phyloP scores from a whole-genome alignment of 2,113 vertebrate genomes.

The Cnemophilus loriae region DNA sequence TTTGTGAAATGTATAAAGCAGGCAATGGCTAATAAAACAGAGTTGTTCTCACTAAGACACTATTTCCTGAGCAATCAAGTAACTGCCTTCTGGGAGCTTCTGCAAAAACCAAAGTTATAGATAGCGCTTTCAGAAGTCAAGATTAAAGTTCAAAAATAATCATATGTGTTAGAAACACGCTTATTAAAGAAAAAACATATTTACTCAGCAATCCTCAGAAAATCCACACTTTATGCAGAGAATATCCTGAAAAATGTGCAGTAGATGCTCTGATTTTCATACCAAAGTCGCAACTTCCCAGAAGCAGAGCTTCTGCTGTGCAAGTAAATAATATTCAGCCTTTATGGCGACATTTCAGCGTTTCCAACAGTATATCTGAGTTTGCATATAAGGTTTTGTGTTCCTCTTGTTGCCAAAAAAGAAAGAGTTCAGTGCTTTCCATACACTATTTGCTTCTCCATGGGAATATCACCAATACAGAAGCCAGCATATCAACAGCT shows the following conservation, averaged over 20 bases:
- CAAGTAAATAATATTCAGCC: neutral
- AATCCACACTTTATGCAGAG: neutral
- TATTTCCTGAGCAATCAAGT: neutral
- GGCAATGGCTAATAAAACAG: neutral
- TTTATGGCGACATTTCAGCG: neutral
- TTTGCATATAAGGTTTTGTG: neutral
- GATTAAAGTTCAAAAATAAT: neutral
- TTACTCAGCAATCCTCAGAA: neutral
- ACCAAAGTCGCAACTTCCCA: neutral
- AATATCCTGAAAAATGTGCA: neutral
- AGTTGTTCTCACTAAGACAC: neutral
- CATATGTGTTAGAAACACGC: neutral
- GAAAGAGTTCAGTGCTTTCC: neutral
- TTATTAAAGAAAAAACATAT: neutral
- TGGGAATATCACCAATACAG: neutral
- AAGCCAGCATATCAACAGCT: neutral
- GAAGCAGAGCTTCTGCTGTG: neutral
- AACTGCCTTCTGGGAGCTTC: neutral
- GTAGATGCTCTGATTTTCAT: neutral
- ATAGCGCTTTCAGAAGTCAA: neutral
- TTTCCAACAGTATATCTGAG: neutral
- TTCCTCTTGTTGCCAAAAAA: neutral
- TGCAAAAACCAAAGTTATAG: neutral
- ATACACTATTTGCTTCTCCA: neutral
- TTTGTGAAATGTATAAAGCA: neutral